Evolutionary conservation across 2,888 invertebrate species (phyloP), one percentile per base, ranked within the genome.

Genomic region (Nebria salina): DNA sequence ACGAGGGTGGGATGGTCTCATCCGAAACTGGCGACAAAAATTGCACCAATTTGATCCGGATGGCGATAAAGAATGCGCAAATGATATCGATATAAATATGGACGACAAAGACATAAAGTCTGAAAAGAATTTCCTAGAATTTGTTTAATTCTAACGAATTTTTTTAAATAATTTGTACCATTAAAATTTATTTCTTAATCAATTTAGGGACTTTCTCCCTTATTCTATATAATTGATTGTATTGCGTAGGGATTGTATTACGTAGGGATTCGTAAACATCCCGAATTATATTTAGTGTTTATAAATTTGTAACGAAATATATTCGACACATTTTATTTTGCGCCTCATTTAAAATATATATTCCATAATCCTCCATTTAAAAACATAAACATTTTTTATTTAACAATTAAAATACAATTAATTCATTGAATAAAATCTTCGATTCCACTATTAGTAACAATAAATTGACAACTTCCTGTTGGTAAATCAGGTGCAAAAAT

Each of bases 1-100:
- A 68, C 91, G 98, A 84, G 97, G 96, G 11, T 99, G 97, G 95
- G 98, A 99, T 88, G 94, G 94, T 42, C 91, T 97, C 84, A 93
- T 98, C 0, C 94, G 93, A 87, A 91, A 95, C 82, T 98, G 98
- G 98, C 92, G 97, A 76, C 93, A 94, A 85, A 92, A 94, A 84
- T 90, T 98, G 72, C 98, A 98, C 87, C 90, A 91, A 82, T 97
- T 93, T 91, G 96, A 96, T 88, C 91, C 92, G 25, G 82, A 70
- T n/a, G 75, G 15, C 26, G 25, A 43, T 64, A 34, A 43, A 43
- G 25, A 20, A 8, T 43, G 13, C 25, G 42, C 72, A 1, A 65
- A 34, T n/a, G 26, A 34, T 66, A 66, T 15, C 13, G 66, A 25
- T 41, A 34, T 26, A 70, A 11, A 11, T 70, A 5, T 20, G 70